Conservation (phyloP, 2,888 invertebrate genomes). For the Strigamia maritima region DNA sequence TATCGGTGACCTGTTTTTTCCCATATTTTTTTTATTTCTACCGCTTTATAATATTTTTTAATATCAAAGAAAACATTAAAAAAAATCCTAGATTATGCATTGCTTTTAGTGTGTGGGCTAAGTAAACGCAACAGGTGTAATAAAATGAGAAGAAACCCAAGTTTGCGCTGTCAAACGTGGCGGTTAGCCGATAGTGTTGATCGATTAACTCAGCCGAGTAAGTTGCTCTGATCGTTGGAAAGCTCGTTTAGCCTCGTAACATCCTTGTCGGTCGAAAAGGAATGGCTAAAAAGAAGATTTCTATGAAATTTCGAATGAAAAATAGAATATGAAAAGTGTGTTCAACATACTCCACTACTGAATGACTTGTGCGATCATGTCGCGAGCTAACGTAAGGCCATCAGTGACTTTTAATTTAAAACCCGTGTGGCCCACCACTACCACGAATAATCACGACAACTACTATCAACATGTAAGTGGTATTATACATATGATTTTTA, state of each 20-base stretch:
- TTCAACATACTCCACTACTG: background rate
- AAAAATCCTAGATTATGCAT: too few relatives aligned
- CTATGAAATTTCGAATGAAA: conserved; percentile 3
- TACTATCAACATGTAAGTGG: conserved; percentile 17
- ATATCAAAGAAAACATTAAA: background rate
- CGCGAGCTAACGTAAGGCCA: conserved; percentile 24
- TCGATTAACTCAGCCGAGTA: conserved; percentile 2
- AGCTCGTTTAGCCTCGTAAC: conserved; percentile 30
- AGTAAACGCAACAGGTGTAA: conserved; percentile 1
- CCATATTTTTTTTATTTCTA: background rate
- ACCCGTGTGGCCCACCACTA: conserved; percentile 23
- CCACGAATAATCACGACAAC: conserved; percentile 16
- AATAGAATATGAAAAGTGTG: background rate
- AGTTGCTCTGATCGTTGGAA: conserved; percentile 21
- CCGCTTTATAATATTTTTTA: background rate
- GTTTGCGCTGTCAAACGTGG: background rate
- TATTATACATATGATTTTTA: background rate
- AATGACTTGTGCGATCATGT: background rate
- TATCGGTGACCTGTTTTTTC: background rate
- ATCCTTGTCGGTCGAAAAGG: background rate
- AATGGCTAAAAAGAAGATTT: background rate
- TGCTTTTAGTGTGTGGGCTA: background rate
- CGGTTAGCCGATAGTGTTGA: background rate
- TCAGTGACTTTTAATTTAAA: conserved; percentile 35
- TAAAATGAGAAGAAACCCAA: background rate